A percentile compares a stretch with the other conserved stretches of the same genome.
These are phyloP conservation scores for Anthopleura xanthogrammica DNA, from an alignment of 92 coral and sea anemone species.

Conservation along the genomic window DNA sequence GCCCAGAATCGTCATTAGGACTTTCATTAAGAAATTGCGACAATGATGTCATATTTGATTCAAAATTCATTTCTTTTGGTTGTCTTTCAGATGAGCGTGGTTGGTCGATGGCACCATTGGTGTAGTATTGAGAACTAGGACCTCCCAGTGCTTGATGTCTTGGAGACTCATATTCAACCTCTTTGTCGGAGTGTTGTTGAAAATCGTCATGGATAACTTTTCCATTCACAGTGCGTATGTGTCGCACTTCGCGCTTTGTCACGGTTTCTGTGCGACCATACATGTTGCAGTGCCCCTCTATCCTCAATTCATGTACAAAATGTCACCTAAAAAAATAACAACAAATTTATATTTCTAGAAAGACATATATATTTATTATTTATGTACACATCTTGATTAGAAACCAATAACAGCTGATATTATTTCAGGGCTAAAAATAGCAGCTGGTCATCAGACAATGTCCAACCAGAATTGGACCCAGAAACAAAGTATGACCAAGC, in stretches of 20 bases:
- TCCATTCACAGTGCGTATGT: conserved; percentile 57
- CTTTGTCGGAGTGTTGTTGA: conserved; percentile 29
- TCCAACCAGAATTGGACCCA: too few relatives aligned
- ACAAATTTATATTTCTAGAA: background rate
- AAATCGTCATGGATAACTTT: conserved; percentile 36
- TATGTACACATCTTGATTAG: too few relatives aligned
- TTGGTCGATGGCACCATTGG: conserved; percentile 14
- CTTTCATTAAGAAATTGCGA: conserved; percentile 8
- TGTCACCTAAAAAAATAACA: background rate
- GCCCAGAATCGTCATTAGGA: conserved; percentile 8
- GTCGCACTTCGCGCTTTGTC: conserved; percentile 57
- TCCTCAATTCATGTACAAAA: background rate
- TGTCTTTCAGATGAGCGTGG: background rate
- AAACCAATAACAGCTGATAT: too few relatives aligned
- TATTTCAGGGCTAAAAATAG: too few relatives aligned
- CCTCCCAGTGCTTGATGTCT: conserved; percentile 16
- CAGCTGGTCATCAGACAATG: too few relatives aligned
- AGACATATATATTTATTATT: too few relatives aligned
- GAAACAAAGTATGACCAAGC: too few relatives aligned
- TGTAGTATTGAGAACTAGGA: background rate
- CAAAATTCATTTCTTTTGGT: conserved; percentile 39
- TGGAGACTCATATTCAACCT: conserved; percentile 23
- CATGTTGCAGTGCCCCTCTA: conserved; percentile 25
- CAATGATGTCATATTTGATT: conserved; percentile 7
- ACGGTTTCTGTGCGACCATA: conserved; percentile 58